A percentile compares a stretch with the other conserved stretches of the same genome.
Evolutionary conservation across 2,113 vertebrate species (phyloP).

Genomic region (Ameiurus melas): DNA sequence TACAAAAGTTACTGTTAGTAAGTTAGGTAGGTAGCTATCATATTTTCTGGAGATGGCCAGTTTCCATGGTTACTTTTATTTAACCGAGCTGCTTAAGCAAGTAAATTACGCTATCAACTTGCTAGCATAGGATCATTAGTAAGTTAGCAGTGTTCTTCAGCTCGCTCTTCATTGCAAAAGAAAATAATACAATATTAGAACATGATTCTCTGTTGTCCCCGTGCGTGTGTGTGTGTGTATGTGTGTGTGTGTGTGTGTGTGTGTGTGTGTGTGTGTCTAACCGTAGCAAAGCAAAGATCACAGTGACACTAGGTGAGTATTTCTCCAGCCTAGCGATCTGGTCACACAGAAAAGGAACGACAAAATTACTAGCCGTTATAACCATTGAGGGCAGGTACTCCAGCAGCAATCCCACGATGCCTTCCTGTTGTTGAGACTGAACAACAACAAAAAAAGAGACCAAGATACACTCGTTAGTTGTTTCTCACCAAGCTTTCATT

Average conservation of each 20-base stretch:
- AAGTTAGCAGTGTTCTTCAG: neutral
- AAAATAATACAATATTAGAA: neutral
- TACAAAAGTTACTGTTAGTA: neutral
- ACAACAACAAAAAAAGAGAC: constrained; percentile 4
- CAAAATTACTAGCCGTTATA: constrained; percentile 81
- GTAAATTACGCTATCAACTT: neutral
- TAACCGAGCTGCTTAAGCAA: neutral
- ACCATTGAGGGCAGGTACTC: constrained; percentile 84
- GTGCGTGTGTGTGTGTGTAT: constrained; percentile 9
- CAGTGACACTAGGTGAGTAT: constrained; percentile 74
- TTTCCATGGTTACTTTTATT: neutral
- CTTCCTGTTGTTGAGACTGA: constrained; percentile 26
- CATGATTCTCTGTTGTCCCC: neutral
- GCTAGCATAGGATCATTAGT: neutral
- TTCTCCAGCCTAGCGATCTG: constrained; percentile 74
- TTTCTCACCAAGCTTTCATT: neutral
- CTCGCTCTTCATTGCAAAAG: neutral
- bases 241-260: constrained; percentile 12
- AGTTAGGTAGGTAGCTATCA: neutral
- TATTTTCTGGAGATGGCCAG: neutral
- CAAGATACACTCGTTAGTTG: neutral
- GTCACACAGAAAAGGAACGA: constrained; percentile 79
- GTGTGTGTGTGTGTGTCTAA: constrained; percentile 46
- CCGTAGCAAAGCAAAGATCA: constrained; percentile 77
- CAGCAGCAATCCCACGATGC: constrained; percentile 68